Evolutionary conservation across 2,888 invertebrate genomes (phyloP).

Genomic region (Dinocampus coccinellae): DNA sequence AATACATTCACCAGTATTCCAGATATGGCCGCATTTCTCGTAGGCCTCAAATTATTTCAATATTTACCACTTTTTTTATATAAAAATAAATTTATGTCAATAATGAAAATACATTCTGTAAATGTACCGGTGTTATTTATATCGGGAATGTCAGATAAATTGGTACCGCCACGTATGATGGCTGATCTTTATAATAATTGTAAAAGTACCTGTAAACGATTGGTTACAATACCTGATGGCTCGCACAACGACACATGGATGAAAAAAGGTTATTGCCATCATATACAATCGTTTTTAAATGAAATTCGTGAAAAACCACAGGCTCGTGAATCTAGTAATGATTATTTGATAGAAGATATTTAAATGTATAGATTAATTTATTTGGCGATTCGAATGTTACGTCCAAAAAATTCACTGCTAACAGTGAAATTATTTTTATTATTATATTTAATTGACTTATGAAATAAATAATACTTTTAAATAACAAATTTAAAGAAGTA

Average conservation of each 20-base stretch:
- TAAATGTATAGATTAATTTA: slow-evolving; percentile 41
- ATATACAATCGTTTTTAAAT: slow-evolving; percentile 57
- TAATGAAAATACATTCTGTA: slow-evolving; percentile 80
- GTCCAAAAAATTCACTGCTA: slow-evolving; percentile 39
- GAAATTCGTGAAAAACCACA: slow-evolving; percentile 63
- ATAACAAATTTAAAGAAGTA: slow-evolving; percentile 1
- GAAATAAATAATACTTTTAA: slow-evolving; percentile 3
- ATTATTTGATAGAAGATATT: slow-evolving; percentile 62
- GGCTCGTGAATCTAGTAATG: slow-evolving; percentile 48
- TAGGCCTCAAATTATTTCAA: slow-evolving; percentile 79
- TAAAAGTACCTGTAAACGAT: slow-evolving; percentile 81
- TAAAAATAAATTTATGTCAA: slow-evolving; percentile 89
- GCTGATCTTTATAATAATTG: slow-evolving; percentile 82
- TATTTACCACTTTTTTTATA: slow-evolving; percentile 87
- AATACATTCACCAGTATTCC: slow-evolving; percentile 97
- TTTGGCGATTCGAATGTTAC: slow-evolving; percentile 39
- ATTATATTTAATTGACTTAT: slow-evolving; percentile 10
- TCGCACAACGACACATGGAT: slow-evolving; percentile 97
- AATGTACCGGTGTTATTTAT: slow-evolving; percentile 87
- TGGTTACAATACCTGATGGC: slow-evolving; percentile 84
- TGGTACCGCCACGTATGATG: slow-evolving; percentile 95
- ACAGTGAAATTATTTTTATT: neutral
- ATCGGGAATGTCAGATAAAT: slow-evolving; percentile 86
- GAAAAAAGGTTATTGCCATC: slow-evolving; percentile 81
- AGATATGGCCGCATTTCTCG: slow-evolving; percentile 88